These are phyloP conservation scores for Synergus itoensis DNA, from an alignment of 2,888 invertebrate genomes.

Conservation along the genomic window DNA sequence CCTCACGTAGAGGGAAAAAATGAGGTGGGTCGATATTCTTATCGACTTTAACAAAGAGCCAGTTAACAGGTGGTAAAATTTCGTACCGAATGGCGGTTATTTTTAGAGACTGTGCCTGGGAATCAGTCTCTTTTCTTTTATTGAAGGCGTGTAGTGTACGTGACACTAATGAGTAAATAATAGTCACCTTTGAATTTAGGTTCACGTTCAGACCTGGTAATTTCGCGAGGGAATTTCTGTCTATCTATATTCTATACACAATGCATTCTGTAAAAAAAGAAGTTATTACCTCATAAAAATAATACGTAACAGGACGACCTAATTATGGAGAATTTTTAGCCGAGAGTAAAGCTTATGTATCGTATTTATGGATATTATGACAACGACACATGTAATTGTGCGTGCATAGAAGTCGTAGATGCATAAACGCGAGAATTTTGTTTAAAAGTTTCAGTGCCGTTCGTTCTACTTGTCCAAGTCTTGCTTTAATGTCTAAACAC, in stretches of 20 bases:
- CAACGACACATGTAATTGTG: slow-evolving; percentile 27
- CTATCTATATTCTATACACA: neutral
- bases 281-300: slow-evolving; percentile 1
- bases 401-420: neutral
- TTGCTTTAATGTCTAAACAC: neutral
- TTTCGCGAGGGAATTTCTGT: neutral
- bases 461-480: neutral
- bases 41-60: neutral
- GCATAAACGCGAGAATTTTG: slow-evolving; percentile 16
- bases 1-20: neutral
- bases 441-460: slow-evolving; percentile 22
- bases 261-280: neutral
- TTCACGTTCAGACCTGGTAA: neutral
- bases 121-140: slow-evolving; percentile 12
- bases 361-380: neutral
- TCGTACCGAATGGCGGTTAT: slow-evolving; percentile 2
- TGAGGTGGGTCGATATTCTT: neutral
- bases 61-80: slow-evolving; percentile 27
- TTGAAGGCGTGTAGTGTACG: neutral
- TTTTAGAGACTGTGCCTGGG: neutral
- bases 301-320: slow-evolving; percentile 17
- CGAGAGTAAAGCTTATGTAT: neutral
- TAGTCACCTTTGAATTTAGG: neutral
- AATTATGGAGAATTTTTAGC: neutral
- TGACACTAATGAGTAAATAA: slow-evolving; percentile 23